Percentiles rank a stretch among this genome's conserved stretches.
Evolutionary conservation across 2,113 vertebrate species (phyloP).

Genomic region (Gymnobelideus leadbeateri): DNA sequence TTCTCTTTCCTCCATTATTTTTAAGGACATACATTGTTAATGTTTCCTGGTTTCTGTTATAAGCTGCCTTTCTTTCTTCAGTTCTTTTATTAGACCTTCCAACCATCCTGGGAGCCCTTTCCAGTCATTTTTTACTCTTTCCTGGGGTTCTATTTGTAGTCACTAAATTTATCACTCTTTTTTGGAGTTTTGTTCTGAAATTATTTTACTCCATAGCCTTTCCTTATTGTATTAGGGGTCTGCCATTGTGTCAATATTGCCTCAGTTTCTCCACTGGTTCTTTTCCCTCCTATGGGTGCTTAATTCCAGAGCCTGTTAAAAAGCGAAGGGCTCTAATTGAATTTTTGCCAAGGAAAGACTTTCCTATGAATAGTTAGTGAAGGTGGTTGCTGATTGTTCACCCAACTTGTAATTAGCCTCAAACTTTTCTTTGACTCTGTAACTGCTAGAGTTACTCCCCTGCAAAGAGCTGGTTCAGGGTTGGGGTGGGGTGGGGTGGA

Average conservation of each 20-base stretch:
- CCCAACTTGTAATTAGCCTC: neutral
- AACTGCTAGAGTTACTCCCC: neutral
- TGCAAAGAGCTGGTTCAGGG: neutral
- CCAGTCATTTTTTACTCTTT: neutral
- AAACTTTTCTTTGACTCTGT: neutral
- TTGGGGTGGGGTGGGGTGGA: neutral
- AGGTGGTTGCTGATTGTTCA: neutral
- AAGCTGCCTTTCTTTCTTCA: neutral
- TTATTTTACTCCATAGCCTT: neutral
- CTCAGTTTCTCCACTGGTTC: neutral
- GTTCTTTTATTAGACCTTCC: neutral
- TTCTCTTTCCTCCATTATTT: neutral
- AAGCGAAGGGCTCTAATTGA: neutral
- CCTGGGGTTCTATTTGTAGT: neutral
- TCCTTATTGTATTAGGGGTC: neutral
- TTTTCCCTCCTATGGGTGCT: neutral
- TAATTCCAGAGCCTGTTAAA: neutral
- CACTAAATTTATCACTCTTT: neutral
- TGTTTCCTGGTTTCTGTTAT: neutral
- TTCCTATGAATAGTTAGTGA: neutral
- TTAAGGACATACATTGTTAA: neutral
- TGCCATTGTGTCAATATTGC: neutral
- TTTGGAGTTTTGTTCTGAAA: neutral
- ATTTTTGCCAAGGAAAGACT: neutral
- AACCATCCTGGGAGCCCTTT: neutral